Conservation (phyloP, 2,888 invertebrate species). For the Anoncus sp. region DNA sequence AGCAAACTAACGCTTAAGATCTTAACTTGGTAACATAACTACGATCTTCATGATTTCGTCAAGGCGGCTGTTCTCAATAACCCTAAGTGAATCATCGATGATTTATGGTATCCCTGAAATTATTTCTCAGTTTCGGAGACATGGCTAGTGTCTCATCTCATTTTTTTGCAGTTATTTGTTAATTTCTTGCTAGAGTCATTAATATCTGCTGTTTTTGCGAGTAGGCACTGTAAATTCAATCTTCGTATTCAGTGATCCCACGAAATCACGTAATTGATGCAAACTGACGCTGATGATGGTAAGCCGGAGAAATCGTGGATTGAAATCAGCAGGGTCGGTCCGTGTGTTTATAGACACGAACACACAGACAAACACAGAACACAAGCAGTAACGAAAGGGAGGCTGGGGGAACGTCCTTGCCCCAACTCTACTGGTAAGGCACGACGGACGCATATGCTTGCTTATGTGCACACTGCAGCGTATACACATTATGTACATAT, state of each 20-base stretch:
- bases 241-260: conserved; percentile 4
- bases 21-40: too few relatives aligned
- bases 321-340: conserved; percentile 47
- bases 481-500: conserved; percentile 7
- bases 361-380: neutral
- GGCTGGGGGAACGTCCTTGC: conserved; percentile 53
- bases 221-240: neutral
- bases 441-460: conserved; percentile 37
- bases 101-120: too few relatives aligned
- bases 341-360: neutral
- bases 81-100: too few relatives aligned
- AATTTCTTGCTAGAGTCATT: too few relatives aligned
- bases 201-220: neutral
- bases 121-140: too few relatives aligned
- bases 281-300: conserved; percentile 30
- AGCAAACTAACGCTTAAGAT: too few relatives aligned
- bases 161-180: too few relatives aligned
- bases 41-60: too few relatives aligned
- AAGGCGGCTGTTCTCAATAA: too few relatives aligned
- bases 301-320: conserved; percentile 60
- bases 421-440: conserved; percentile 50
- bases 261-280: conserved; percentile 13
- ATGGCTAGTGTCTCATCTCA: too few relatives aligned
- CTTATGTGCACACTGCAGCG: conserved; percentile 6
- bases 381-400: conserved; percentile 25